Base-by-base conservation (phyloP, 2,888 invertebrate species). In the Drosophila paranaensis region DNA sequence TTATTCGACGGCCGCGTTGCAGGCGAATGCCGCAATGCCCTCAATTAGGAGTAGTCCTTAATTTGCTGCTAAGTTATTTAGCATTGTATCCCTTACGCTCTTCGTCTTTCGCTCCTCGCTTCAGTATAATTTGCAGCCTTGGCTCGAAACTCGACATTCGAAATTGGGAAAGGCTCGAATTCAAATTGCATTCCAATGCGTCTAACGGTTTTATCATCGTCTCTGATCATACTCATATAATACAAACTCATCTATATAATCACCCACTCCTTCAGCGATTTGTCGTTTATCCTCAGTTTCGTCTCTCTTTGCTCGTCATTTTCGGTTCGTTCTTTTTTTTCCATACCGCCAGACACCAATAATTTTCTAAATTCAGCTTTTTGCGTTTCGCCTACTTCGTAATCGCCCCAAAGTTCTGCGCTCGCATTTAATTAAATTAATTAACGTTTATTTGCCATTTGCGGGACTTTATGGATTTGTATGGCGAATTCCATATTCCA, bases 31-130 rank as follows among this genome's bases (percentile, higher is more conserved):
- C 82, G 90, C 90, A 90, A 81, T 90, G 90, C 81, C 88, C 86
- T 69, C 82, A 84, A 89, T 89, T 88, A 87, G 57, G 53, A 60
- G 71, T 40, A 73, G 83, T 81, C 87, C 85, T 83, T 82, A 88
- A 90, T 90, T 90, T 89, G 68, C 75, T 76, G 74, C 75, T 82
- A 87, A 83, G 83, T 88, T 89, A 82, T 89, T 89, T 87, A 79
- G 45, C 80, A 89, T 74, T 77, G 71, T 74, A 45, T 27, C 30
- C 40, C 51, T 54, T 46, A 37, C 37, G 37, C 2, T 10, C 13
- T 51, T 48, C 42, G 13, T 16, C 37, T 55, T 53, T 42, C 45
- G 37, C 6, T 2, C 13, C 45, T 48, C 37, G 10, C 30, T 33
- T 61, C 42, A 45, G 37, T 39, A 56, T 82, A 76, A 80, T 85